Conservation (phyloP, 2,888 invertebrate genomes). For the Imbricaverruca yamaguchii region DNA sequence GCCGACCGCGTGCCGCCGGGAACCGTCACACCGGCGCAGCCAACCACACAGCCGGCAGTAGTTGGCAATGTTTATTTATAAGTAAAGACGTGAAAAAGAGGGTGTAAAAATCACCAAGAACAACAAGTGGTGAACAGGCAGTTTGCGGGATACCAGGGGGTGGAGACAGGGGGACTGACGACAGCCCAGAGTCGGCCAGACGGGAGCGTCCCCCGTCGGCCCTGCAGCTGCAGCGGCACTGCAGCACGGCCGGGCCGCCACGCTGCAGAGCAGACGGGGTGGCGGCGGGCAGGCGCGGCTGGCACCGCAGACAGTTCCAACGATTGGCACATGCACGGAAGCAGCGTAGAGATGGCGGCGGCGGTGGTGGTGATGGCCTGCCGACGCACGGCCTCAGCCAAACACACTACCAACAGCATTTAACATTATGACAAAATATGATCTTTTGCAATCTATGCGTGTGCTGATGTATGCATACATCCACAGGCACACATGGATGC, state of each 20-base stretch:
- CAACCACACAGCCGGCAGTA: background rate
- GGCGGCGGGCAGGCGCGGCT: background rate
- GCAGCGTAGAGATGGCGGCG: background rate
- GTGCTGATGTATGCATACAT: slow-evolving; percentile 1
- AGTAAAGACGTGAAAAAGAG: slow-evolving; percentile 19
- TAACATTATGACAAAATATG: slow-evolving; percentile 24
- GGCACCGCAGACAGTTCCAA: background rate
- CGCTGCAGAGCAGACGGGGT: no score
- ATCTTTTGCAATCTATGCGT: slow-evolving; percentile 6
- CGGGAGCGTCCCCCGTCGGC: no score
- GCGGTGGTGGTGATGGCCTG: background rate
- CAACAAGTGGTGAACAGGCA: background rate
- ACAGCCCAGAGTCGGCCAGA: background rate
- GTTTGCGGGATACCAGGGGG: background rate
- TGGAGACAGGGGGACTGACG: background rate
- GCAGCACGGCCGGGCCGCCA: background rate
- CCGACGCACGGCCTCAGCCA: background rate
- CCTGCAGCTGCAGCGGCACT: background rate
- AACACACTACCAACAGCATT: slow-evolving; percentile 13
- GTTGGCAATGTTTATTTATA: slow-evolving; percentile 21
- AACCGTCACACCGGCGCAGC: background rate
- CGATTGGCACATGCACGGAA: slow-evolving; percentile 7
- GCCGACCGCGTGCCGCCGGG: background rate
- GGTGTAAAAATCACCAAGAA: slow-evolving; percentile 22
- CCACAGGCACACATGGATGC: background rate